These are phyloP conservation scores for Eupleurogrammus muticus DNA, from an alignment of 2,797 vertebrate genomes.

Conservation along the genomic window DNA sequence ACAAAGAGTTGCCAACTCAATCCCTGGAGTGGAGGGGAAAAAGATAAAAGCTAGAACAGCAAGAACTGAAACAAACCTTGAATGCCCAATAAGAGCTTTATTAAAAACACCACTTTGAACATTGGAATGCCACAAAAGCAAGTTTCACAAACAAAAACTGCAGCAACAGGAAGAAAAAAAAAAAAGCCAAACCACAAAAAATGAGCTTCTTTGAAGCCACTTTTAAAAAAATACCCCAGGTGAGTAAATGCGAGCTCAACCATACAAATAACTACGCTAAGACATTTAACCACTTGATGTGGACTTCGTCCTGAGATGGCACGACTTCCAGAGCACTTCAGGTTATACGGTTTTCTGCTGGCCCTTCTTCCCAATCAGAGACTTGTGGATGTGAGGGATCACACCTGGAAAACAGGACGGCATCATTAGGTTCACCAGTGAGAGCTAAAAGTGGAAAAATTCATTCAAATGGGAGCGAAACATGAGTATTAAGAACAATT, in stretches of 20 bases:
- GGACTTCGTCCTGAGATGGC: conserved; percentile 78
- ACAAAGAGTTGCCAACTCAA: background rate
- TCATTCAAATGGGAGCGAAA: too few relatives aligned
- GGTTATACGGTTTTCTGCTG: conserved; percentile 88
- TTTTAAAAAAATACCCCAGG: conserved; percentile 79
- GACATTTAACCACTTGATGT: conserved; percentile 71
- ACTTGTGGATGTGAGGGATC: conserved; percentile 89
- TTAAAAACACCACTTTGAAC: conserved; percentile 82
- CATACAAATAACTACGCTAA: conserved; percentile 74
- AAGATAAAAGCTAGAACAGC: conserved; percentile 6
- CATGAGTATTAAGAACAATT: too few relatives aligned
- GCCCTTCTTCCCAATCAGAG: conserved; percentile 88
- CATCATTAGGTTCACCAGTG: too few relatives aligned
- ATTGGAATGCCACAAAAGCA: conserved; percentile 72
- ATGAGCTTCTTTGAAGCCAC: conserved; percentile 88
- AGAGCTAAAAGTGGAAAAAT: too few relatives aligned
- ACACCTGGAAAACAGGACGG: conserved; percentile 73
- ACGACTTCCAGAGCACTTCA: conserved; percentile 48
- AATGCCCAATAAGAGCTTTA: conserved; percentile 78
- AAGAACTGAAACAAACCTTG: conserved; percentile 39
- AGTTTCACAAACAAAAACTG: conserved; percentile 55
- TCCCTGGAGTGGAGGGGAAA: background rate
- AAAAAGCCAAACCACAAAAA: conserved; percentile 54
- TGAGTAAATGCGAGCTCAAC: conserved; percentile 82
- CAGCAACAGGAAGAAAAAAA: conserved; percentile 52